phyloP scores from a whole-genome alignment of 1,140 invertebrate species.

The Chymomyza costata region DNA sequence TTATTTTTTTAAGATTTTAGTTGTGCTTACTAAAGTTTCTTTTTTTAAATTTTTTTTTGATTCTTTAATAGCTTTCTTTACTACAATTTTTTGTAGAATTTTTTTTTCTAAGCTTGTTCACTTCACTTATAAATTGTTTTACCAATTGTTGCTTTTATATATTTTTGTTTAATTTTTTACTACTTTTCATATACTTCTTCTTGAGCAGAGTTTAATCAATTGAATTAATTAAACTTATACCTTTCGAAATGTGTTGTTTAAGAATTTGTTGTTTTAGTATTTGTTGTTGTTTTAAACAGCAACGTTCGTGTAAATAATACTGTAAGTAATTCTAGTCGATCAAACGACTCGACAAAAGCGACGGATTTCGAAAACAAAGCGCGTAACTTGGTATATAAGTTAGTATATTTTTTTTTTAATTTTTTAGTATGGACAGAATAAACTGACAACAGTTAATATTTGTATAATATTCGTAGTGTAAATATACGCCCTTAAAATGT shows the following conservation, averaged over 20 bases:
- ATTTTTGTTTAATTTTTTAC: not conserved
- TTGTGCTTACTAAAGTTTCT: constrained; percentile 19
- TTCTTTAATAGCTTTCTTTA: constrained; percentile 30
- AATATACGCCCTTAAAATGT: not conserved
- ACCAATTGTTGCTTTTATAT: not conserved
- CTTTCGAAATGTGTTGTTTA: too few relatives aligned
- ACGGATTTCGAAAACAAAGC: too few relatives aligned
- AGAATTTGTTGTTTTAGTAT: not conserved
- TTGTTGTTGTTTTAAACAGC: constrained; percentile 2
- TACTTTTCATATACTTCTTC: not conserved
- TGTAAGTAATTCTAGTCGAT: constrained; percentile 1
- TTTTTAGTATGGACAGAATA: constrained; percentile 19
- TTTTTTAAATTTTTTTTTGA: constrained; percentile 24
- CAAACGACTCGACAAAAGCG: constrained; percentile 3
- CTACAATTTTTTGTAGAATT: constrained; percentile 20
- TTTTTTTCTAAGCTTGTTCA: constrained; percentile 5
- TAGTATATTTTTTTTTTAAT: not conserved
- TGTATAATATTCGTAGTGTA: not conserved
- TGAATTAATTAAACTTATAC: too few relatives aligned
- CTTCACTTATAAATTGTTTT: not conserved
- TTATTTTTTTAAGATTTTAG: constrained; percentile 30
- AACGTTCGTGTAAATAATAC: constrained; percentile 20
- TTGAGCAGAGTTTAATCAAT: constrained; percentile 16
- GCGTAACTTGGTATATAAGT: too few relatives aligned
- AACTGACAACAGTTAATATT: constrained; percentile 13